Base-by-base conservation (phyloP, 2,113 vertebrate genomes). In the Podarcis raffonei region DNA sequence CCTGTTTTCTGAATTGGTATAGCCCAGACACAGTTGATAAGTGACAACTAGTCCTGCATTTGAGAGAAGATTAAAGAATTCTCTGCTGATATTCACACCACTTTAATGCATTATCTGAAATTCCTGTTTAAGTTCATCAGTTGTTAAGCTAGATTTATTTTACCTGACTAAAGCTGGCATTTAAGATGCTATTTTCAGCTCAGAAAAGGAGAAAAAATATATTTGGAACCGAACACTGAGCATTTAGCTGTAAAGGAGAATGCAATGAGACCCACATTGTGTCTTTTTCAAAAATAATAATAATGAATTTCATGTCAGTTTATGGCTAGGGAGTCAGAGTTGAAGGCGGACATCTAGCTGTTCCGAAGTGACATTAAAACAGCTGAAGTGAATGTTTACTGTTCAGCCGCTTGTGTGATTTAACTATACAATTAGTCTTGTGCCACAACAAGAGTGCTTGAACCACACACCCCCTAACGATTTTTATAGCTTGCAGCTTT, bases 81-180 rank as follows among this genome's bases (percentile, higher is more conserved):
- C 32, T 79, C 25, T 86, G n/a, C 3, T 0, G 2, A 1, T n/a
- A 81, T 83, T 6, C 76, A 65, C 2, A 27, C 89, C 27, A 5
- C 65, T 27, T 27, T 65, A 39, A 68, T 81, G 25, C 84, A 22
- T 89, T 90, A 87, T 30, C 4, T 72, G 86, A 65, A 59, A 83
- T 65, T 87, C 72, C 18, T 69, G 7, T 59, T 84, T 15, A 22
- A 2, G 92, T 89, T 9, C 71, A 82, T 69, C 20, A 0, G 0
- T 85, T 86, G 86, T 79, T 66, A 78, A 78, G 39, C 59, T 65
- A 77, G 35, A 18, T 39, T 86, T 53, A 16, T 74, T 74, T 22
- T 25, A 68, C 65, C 4, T 18, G 25, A 25, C 65, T 69, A 82
- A 79, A 13, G 39, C 15, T 85, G 32, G 27, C 6, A n/a, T 15